These are phyloP conservation scores for Muntiacus muntjak DNA, from an alignment of 2,113 vertebrate species.

Conservation along the genomic window DNA sequence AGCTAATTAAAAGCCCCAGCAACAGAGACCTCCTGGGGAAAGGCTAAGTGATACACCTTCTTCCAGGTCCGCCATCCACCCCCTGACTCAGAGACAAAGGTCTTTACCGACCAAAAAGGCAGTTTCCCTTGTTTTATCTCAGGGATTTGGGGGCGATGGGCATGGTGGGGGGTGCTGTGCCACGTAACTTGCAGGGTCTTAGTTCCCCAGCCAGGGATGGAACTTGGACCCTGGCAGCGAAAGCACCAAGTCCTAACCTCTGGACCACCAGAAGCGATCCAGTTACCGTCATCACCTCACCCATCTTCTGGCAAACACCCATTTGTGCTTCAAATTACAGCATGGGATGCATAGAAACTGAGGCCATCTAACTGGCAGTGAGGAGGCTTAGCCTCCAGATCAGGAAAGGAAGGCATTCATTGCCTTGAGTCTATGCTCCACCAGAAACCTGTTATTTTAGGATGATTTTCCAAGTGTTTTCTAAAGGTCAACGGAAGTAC, in stretches of 20 bases:
- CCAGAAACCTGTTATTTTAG: not conserved
- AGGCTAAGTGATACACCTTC: not conserved
- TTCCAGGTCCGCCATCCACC: not conserved
- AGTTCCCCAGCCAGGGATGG: not conserved
- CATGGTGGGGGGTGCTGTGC: not conserved
- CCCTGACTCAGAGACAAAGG: not conserved
- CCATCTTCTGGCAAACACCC: not conserved
- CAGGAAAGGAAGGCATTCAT: not conserved
- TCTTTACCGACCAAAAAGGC: not conserved
- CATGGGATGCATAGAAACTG: not conserved
- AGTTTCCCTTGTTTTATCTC: not conserved
- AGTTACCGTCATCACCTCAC: not conserved
- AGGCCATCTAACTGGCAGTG: not conserved
- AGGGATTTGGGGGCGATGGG: not conserved
- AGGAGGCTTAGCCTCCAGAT: not conserved
- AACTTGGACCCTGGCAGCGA: not conserved
- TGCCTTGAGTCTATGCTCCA: not conserved
- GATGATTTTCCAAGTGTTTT: slow-evolving; percentile 11
- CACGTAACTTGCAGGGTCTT: not conserved
- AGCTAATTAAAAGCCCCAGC: not conserved
- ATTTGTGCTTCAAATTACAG: not conserved
- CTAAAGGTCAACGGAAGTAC: not conserved
- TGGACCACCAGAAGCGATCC: not conserved
- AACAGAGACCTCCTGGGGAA: not conserved
- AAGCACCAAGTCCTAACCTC: not conserved